Base-by-base conservation (phyloP, 2,113 vertebrate genomes). In the Naja naja region DNA sequence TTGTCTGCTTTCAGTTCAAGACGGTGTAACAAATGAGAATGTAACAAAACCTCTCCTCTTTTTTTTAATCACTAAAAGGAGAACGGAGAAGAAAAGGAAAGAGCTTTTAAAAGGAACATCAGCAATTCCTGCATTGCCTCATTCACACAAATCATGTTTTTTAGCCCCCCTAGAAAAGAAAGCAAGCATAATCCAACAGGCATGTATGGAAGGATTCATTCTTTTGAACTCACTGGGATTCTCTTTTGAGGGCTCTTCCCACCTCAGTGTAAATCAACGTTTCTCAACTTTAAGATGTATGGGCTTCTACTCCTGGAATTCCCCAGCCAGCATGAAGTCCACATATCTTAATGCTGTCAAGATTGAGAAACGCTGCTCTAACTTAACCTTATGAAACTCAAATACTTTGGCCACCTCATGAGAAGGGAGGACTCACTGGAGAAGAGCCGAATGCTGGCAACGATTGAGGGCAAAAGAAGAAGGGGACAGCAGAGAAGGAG, bases 1-100 rank as follows among this genome's bases (percentile, higher is more conserved):
- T 98, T 98, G 97, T 98, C 97, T 96, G 97, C 97, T 96, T 97
- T 97, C 95, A 96, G 96, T 97, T 98, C 97, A 98, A 97, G 97
- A 95, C 95, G 94, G 95, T 97, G 95, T 97, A 98, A 98, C 97
- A 98, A 98, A 97, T 96, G 96, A 90, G 94, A 97, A 98, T 95
- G 96, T 97, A 98, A 97, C 97, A 97, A 96, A 97, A 98, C 96
- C 88, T 25, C 88, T n/a, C 97, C 18, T 55, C 18, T 55, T 20
- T 27, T 95, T 89, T 4, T 18, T 52, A 39, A n/a, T 81, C 3
- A 30, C n/a, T 60, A 34, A 64, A 34, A n/a, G 74, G 34, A 11
- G 49, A 34, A 34, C 34, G 34, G 6, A 11, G 49, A 69, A 81
- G 30, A 5, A 14, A 25, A 14, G 8, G 27, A 22, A 3, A 20